phyloP scores from a whole-genome alignment of 2,888 invertebrate genomes.

The Folsomia manolachei region DNA sequence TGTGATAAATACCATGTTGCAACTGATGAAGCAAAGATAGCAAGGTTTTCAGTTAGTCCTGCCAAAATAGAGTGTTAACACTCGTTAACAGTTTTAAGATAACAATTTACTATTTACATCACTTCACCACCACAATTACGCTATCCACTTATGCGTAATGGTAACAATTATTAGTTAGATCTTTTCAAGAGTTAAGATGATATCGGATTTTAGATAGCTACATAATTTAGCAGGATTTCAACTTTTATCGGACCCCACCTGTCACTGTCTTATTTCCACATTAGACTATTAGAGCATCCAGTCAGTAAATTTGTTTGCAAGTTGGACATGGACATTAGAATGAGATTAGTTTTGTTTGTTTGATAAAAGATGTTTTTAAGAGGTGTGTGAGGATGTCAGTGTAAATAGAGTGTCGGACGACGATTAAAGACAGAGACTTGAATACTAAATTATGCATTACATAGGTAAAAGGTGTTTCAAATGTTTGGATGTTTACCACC shows the following conservation, averaged over 20 bases:
- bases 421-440: no score
- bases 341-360: no score
- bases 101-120: not conserved
- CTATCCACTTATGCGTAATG: slow-evolving; percentile 1
- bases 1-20: not conserved
- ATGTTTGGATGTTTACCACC: no score
- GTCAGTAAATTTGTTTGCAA: no score
- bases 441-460: no score
- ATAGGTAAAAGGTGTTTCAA: no score
- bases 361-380: no score
- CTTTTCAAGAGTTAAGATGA: not conserved
- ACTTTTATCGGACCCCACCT: not conserved
- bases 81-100: not conserved
- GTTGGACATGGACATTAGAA: no score
- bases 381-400: no score
- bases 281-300: no score
- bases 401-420: no score
- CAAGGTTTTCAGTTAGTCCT: no score
- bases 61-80: not conserved
- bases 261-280: not conserved
- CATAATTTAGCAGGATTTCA: not conserved
- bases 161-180: not conserved
- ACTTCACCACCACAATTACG: not conserved
- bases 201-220: not conserved
- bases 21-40: not conserved